Percentiles rank a stretch among this genome's conserved stretches.
phyloP scores from a whole-genome alignment of 2,113 vertebrate species.

The Erpornis zantholeuca region DNA sequence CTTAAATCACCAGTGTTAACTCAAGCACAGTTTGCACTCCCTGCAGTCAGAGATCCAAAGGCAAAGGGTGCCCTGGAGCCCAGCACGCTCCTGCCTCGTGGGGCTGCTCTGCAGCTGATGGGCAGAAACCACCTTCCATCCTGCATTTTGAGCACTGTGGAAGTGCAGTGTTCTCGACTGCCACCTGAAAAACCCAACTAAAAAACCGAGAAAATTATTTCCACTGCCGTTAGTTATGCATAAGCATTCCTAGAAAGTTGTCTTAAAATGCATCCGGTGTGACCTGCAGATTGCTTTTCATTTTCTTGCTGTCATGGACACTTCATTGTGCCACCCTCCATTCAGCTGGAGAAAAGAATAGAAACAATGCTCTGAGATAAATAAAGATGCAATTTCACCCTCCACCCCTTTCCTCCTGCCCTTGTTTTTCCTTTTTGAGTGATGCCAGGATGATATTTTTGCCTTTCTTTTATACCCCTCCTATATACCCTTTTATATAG shows the following conservation, averaged over 20 bases:
- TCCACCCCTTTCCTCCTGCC: not conserved
- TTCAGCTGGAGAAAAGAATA: not conserved
- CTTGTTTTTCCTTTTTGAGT: not conserved
- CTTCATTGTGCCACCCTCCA: not conserved
- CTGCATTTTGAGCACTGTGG: not conserved
- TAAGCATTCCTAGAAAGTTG: not conserved
- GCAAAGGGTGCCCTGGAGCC: not conserved
- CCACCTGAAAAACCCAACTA: not conserved
- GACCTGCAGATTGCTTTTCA: not conserved
- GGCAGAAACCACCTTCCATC: accelerated
- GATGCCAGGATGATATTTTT: too few species aligned
- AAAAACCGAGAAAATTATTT: not conserved
- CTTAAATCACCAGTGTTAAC: not conserved
- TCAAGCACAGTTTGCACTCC: not conserved
- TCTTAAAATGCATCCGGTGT: accelerated
- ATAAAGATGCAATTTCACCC: not conserved
- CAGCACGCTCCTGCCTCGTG: not conserved
- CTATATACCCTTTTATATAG: too few species aligned
- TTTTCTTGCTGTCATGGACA: not conserved
- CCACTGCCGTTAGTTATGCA: not conserved
- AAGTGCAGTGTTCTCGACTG: not conserved
- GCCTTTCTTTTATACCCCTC: too few species aligned
- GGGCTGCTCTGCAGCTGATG: not conserved
- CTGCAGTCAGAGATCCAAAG: not conserved
- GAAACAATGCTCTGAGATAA: not conserved